Percentiles rank a stretch among this genome's conserved stretches.
phyloP scores from a whole-genome alignment of 2,113 vertebrate genomes.

The Orycteropus afer region DNA sequence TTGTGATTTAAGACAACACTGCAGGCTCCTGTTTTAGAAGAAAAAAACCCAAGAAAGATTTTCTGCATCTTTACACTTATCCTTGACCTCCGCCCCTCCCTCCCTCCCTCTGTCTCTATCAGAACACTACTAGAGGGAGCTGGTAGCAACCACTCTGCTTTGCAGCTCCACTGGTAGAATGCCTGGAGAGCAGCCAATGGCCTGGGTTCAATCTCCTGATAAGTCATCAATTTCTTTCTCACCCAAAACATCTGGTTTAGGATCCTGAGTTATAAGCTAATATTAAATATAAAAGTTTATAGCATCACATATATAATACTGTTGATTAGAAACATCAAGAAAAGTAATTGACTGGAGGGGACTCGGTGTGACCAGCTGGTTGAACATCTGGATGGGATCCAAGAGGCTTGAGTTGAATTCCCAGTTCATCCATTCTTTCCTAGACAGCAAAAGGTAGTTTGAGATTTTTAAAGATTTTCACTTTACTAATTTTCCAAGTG shows the following conservation, averaged over 20 bases:
- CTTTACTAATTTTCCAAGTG: constrained; percentile 46
- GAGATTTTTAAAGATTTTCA: constrained; percentile 75
- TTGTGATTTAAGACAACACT: background rate
- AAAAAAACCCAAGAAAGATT: background rate
- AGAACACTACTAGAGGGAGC: background rate
- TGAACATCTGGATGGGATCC: constrained; percentile 85
- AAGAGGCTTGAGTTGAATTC: constrained; percentile 84
- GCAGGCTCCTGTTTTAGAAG: constrained; percentile 8
- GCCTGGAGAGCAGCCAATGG: constrained; percentile 82
- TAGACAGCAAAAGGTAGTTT: constrained; percentile 83
- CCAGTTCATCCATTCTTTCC: constrained; percentile 81
- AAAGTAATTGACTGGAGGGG: constrained; percentile 88
- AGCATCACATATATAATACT: constrained; percentile 89
- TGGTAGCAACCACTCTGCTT: background rate
- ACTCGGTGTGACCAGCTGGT: constrained; percentile 85
- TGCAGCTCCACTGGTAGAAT: constrained; percentile 72
- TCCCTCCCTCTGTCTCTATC: background rate
- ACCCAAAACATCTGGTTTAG: constrained; percentile 89
- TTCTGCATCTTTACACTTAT: background rate
- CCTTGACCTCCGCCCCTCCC: background rate
- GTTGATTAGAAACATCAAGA: constrained; percentile 89
- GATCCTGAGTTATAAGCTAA: constrained; percentile 89
- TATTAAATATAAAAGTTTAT: constrained; percentile 90
- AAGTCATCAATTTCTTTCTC: constrained; percentile 91
- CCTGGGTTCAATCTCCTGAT: constrained; percentile 87